Evolutionary conservation across 2,113 vertebrate genomes (phyloP), one percentile per base, ranked within the genome.

Genomic region (Phalacrocorax carbo): DNA sequence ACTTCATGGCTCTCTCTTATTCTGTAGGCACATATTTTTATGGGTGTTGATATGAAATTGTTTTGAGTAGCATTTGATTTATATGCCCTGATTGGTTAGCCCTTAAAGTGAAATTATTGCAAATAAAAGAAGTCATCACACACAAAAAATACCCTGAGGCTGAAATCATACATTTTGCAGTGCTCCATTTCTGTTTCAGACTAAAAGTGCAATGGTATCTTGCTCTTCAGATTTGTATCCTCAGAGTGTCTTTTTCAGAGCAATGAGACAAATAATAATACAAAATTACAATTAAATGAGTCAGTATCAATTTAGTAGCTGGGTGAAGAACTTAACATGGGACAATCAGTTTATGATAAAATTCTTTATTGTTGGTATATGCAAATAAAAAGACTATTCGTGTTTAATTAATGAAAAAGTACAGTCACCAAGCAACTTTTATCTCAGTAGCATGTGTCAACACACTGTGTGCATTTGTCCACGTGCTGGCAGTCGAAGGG

Each of bases 401-500:
- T 7, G 5, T 21, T 20, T 70, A 38, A 55, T 51, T 66, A 4
- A 30, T 38, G 2, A 77, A 88, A 34, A 78, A 51, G 9, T 49
- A 48, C 8, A 54, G 8, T 57, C 51, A 82, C 3, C 3, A 46
- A 64, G 8, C 3, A 93, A 78, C 54, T 70, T 20, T 77, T 38
- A 40, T 30, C 19, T 51, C 44, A 36, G 1, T 38, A 54, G 4
- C 2, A 26, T 27, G 2, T 46, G 30, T 54, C 9, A 34, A 3
- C 54, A 5, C 38, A 15, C 1, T 16, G 7, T 1, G 8, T 25
- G 26, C 19, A n/a, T 26, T 8, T 22, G 11, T 3, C 16, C 10
- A 27, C 21, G 5, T 3, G 4, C 1, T 61, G 22, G 10, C 27
- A 62, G 14, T 3, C 7, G 5, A 55, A 10, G 1, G 8, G 5